These are phyloP conservation scores for Pelecanus crispus DNA, from an alignment of 2,113 vertebrate genomes.

Conservation along the genomic window DNA sequence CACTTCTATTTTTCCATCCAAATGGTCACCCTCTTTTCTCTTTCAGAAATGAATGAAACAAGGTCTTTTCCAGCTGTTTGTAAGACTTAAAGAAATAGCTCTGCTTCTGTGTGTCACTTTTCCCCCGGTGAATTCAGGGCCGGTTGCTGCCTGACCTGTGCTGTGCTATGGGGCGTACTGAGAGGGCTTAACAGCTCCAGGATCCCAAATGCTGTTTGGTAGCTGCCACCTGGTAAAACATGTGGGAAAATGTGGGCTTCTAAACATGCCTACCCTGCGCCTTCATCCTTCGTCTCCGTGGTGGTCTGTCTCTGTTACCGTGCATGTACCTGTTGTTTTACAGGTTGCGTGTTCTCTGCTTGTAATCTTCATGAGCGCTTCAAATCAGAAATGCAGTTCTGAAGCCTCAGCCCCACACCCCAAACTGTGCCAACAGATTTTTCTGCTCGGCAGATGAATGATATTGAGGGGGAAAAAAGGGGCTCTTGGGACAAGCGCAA, in stretches of 20 bases:
- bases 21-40: background rate
- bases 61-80: background rate
- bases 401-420: background rate
- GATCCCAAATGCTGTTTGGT: background rate
- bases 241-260: background rate
- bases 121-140: background rate
- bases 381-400: background rate
- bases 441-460: background rate
- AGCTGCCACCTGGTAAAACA: background rate
- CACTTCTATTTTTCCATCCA: background rate
- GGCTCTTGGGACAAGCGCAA: background rate
- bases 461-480: background rate
- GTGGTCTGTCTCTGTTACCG: background rate
- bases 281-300: background rate
- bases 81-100: background rate
- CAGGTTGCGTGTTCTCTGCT: background rate
- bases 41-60: background rate
- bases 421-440: background rate
- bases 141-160: fast-evolving
- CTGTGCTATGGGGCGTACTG: background rate
- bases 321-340: background rate
- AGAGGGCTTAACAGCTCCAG: background rate
- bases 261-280: background rate
- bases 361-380: background rate
- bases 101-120: background rate